phyloP scores from a whole-genome alignment of 1,140 invertebrate species.

The Aleiodes sp. region DNA sequence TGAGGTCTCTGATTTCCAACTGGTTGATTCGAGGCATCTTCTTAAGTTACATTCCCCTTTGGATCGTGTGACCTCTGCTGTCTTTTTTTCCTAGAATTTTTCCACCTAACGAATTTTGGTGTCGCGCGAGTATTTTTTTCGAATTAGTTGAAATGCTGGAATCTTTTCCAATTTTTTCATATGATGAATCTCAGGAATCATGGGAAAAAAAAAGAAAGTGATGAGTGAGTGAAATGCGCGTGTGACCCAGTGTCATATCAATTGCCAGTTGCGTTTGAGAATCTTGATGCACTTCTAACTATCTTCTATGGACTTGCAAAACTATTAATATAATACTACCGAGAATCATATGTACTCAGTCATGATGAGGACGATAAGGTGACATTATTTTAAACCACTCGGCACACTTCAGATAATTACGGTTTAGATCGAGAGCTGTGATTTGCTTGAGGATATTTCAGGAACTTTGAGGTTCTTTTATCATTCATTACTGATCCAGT shows the following conservation, averaged over 20 bases:
- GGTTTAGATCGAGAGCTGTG: slow-evolving; percentile 24
- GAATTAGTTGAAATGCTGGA: too few relatives aligned
- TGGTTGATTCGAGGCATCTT: slow-evolving; percentile 22
- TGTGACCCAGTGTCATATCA: slow-evolving; percentile 6
- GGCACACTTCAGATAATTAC: slow-evolving; percentile 46
- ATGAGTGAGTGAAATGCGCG: not conserved
- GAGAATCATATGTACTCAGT: slow-evolving; percentile 49
- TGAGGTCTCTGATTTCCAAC: slow-evolving; percentile 22
- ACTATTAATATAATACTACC: slow-evolving; percentile 50
- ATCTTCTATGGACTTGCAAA: not conserved
- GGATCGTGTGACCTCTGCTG: slow-evolving; percentile 11
- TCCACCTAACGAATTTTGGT: slow-evolving; percentile 2
- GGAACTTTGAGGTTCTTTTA: too few relatives aligned
- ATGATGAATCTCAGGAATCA: too few relatives aligned
- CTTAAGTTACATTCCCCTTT: slow-evolving; percentile 15
- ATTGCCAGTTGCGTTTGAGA: not conserved
- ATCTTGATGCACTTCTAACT: not conserved
- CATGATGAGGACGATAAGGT: slow-evolving; percentile 45
- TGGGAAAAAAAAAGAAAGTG: too few relatives aligned
- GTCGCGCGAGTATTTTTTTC: not conserved
- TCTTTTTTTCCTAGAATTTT: slow-evolving; percentile 19
- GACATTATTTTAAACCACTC: slow-evolving; percentile 54
- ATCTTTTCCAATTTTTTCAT: too few relatives aligned
- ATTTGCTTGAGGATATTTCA: not conserved
- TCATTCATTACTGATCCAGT: too few relatives aligned